Conservation (phyloP, 1,140 invertebrate species). For the Platyscapa corneri region DNA sequence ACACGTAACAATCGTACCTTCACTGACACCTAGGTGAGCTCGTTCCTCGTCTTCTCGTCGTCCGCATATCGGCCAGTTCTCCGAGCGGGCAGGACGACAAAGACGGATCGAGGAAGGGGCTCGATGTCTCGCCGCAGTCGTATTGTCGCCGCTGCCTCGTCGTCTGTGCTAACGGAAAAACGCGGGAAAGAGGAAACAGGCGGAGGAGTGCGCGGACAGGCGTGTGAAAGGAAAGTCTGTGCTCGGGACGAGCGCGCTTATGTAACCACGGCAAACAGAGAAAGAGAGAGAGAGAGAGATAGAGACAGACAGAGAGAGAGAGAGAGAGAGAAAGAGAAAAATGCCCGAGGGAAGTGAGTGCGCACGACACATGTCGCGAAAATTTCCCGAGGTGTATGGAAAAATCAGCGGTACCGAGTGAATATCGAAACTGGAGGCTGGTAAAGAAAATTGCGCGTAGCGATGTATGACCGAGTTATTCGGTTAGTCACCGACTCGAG, state of each 20-base stretch:
- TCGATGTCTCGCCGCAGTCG: not conserved
- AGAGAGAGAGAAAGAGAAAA: not conserved
- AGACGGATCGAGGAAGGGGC: not conserved
- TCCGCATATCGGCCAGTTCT: not conserved
- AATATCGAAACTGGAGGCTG: not conserved
- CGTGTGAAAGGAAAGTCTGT: not conserved
- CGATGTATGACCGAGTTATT: too few species aligned
- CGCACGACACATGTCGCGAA: not conserved
- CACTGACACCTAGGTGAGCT: not conserved
- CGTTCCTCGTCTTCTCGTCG: not conserved
- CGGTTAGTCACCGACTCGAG: too few species aligned
- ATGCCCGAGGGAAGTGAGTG: too few species aligned
- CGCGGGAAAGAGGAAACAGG: not conserved
- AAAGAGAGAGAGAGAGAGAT: too few species aligned
- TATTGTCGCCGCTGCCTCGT: not conserved
- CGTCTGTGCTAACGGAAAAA: not conserved
- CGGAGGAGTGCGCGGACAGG: not conserved
- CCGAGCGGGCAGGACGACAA: too few species aligned
- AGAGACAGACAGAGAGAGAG: not conserved
- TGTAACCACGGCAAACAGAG: not conserved
- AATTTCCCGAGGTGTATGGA: not conserved
- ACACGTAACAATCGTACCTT: slow-evolving; percentile 15
- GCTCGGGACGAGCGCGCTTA: not conserved
- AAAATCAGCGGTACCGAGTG: not conserved
- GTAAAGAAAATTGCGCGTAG: too few species aligned